These are phyloP conservation scores for Dromococcyx pavoninus DNA, from an alignment of 2,797 vertebrate species.

Conservation along the genomic window DNA sequence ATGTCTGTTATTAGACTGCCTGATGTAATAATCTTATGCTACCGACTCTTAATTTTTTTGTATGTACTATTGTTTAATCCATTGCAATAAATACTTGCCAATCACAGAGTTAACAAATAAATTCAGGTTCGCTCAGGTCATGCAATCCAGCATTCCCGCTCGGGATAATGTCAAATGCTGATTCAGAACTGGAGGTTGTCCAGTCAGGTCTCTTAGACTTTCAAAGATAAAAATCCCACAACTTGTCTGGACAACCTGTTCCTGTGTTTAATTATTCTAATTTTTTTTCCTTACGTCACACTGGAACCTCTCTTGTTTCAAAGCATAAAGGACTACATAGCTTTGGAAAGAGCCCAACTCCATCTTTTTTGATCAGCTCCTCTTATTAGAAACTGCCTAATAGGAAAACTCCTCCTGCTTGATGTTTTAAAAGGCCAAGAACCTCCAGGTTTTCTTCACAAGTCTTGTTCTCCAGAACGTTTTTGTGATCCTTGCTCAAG, in stretches of 20 bases:
- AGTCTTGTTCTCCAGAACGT: background rate
- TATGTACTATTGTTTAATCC: background rate
- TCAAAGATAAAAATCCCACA: background rate
- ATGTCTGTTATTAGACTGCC: background rate
- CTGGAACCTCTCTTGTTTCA: background rate
- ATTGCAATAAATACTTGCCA: background rate
- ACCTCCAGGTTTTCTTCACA: background rate
- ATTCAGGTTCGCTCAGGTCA: background rate
- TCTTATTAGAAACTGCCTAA: background rate
- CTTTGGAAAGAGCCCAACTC: background rate
- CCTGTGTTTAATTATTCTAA: background rate
- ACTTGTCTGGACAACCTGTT: background rate
- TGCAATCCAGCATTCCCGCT: background rate
- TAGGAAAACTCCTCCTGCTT: background rate
- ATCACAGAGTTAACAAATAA: background rate
- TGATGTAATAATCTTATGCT: background rate
- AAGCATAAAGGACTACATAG: background rate
- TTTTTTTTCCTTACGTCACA: background rate
- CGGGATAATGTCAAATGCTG: background rate
- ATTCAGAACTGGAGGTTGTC: background rate
- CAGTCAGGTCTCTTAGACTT: too few relatives aligned
- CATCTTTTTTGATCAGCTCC: background rate
- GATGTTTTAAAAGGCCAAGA: background rate
- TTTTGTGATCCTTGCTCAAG: background rate
- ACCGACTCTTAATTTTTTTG: background rate